Evolutionary conservation across 2,113 vertebrate genomes (phyloP), one percentile per base, ranked within the genome.

Genomic region (Crotalus helleri): DNA sequence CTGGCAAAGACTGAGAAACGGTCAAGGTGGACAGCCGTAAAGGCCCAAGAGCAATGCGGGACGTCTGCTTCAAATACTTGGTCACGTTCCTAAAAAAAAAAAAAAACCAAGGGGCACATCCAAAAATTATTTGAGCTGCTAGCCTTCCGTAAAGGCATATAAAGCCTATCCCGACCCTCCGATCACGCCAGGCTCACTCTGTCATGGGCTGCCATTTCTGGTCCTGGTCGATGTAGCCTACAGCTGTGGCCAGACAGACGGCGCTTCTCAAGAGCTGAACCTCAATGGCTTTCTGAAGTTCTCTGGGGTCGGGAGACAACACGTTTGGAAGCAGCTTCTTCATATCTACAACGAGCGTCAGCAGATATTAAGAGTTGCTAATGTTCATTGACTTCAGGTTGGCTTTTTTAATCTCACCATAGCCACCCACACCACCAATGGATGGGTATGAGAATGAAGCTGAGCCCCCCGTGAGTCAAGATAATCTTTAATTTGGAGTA

Each of bases 281-380:
- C 97, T 99, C 99, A 90, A 99, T 98, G 94, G 99, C 98, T 96
- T 99, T 99, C 96, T 99, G 99, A 95, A 99, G 98, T 96, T 99
- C 99, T 5, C 98, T 98, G 8, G 99, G 99, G 96, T 99, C 99
- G 88, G 99, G 99, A 96, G 99, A 99, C 92, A 99, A 96, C 97
- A 98, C 98, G 89, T 98, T 98, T 87, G 99, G 99, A 93, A 99
- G 98, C 11, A 99, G 98, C 91, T 98, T 98, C 97, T 99, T 99
- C 96, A 99, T 98, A 96, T 99, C 99, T 99, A 97, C 24, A 90
- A 53, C 91, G 93, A 92, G 95, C 58, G 95, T 94, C 10, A 95
- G 91, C 85, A 90, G 92, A 94, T 69, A 17, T 94, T 51, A 51
- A 10, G 15, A 91, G 87, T 44, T 85, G 44, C 44, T 91, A 92